Conservation (phyloP, 2,797 vertebrate genomes). For the Kryptopterus vitreolus region DNA sequence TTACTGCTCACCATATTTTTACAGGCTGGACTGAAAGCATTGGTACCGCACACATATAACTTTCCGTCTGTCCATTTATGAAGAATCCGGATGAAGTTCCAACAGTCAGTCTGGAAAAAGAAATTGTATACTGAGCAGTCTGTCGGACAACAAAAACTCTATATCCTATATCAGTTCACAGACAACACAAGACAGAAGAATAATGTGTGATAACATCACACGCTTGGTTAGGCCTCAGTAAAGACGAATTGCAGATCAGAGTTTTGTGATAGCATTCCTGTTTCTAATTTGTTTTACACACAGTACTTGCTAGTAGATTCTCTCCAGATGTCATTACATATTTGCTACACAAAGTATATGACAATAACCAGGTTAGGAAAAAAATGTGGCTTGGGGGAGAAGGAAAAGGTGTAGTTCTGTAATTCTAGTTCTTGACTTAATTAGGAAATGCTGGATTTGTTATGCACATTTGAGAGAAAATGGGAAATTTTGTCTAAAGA, state of each 20-base stretch:
- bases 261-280: background rate
- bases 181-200: background rate
- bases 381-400: background rate
- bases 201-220: background rate
- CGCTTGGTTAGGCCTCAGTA: background rate
- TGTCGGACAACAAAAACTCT: background rate
- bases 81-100: constrained; percentile 78
- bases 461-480: background rate
- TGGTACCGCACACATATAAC: constrained; percentile 80
- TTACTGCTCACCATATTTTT: constrained; percentile 72
- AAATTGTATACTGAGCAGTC: no score
- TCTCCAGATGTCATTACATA: background rate
- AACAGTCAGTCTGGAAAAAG: constrained; percentile 74
- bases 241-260: background rate
- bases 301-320: background rate
- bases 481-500: no score
- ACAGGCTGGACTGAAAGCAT: constrained; percentile 78
- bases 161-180: background rate
- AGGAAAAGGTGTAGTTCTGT: no score
- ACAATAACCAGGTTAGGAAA: background rate
- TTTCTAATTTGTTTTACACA: constrained; percentile 2
- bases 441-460: background rate
- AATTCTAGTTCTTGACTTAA: background rate
- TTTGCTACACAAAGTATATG: background rate
- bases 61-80: constrained; percentile 65